These are phyloP conservation scores for Hedya salicella DNA, from an alignment of 2,888 invertebrate genomes.

Conservation along the genomic window DNA sequence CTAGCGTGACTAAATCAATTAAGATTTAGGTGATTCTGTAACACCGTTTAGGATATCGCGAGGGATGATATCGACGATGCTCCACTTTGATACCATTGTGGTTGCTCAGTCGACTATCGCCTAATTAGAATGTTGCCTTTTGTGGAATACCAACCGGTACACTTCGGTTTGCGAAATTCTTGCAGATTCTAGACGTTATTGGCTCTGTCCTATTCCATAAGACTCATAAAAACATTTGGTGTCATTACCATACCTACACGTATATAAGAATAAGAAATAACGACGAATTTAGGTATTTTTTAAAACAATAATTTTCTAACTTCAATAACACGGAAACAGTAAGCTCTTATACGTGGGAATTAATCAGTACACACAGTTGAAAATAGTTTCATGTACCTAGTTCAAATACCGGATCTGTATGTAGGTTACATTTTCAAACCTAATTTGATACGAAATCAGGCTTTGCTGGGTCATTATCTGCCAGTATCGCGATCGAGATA, in stretches of 20 bases:
- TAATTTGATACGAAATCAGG: slow-evolving; percentile 18
- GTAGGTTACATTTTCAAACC: slow-evolving; percentile 27
- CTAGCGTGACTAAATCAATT: slow-evolving; percentile 42
- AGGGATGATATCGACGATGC: slow-evolving; percentile 39
- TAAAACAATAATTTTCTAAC: too few relatives aligned
- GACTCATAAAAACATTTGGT: too few relatives aligned
- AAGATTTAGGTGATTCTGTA: slow-evolving; percentile 39
- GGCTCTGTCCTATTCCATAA: too few relatives aligned
- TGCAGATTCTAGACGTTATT: too few relatives aligned
- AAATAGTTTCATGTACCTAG: not conserved
- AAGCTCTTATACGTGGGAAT: not conserved
- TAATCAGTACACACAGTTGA: not conserved
- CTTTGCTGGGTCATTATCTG: slow-evolving; percentile 28
- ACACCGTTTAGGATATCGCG: slow-evolving; percentile 38
- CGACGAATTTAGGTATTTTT: too few relatives aligned
- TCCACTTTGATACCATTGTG: slow-evolving; percentile 38
- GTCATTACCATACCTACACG: too few relatives aligned
- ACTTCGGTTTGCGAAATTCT: slow-evolving; percentile 19
- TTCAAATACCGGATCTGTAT: slow-evolving; percentile 18
- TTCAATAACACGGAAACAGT: not conserved
- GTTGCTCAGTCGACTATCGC: slow-evolving; percentile 23
- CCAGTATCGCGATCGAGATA: slow-evolving; percentile 20
- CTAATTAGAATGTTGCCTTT: slow-evolving; percentile 38
- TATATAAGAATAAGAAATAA: too few relatives aligned
- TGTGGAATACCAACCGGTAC: slow-evolving; percentile 13